These are phyloP conservation scores for Platysternon megacephalum DNA, from an alignment of 2,113 vertebrate species.

Conservation along the genomic window DNA sequence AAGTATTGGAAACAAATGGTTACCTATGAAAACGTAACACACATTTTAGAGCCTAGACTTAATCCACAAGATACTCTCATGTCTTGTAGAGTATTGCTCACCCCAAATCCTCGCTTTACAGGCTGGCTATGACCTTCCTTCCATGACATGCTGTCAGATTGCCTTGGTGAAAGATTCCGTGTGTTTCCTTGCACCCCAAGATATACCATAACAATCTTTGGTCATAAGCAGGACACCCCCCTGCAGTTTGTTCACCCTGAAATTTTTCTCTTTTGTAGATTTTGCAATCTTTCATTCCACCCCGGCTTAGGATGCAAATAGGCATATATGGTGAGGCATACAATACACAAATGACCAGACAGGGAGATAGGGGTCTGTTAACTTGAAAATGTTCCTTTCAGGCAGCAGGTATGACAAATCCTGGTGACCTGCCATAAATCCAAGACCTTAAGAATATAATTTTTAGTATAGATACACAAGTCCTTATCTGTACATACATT, in stretches of 20 bases:
- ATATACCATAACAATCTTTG: not conserved
- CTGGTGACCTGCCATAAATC: no score
- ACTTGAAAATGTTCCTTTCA: not conserved
- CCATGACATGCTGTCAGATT: not conserved
- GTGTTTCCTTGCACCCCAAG: not conserved
- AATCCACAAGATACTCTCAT: not conserved
- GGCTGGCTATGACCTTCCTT: not conserved
- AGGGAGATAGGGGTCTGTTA: not conserved
- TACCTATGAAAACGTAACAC: not conserved
- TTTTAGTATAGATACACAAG: no score
- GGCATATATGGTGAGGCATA: not conserved
- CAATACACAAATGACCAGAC: not conserved
- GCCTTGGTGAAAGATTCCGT: not conserved
- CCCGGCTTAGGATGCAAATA: not conserved
- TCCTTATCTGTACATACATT: no score
- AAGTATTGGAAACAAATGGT: not conserved
- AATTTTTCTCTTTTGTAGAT: not conserved
- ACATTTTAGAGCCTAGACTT: no score
- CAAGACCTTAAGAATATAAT: no score
- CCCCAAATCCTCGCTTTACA: not conserved
- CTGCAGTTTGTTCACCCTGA: not conserved
- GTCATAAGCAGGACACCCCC: not conserved
- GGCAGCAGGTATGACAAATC: no score
- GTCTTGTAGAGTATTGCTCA: not conserved
- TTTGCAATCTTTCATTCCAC: not conserved